Evolutionary conservation across 2,113 vertebrate species (phyloP), one percentile per base, ranked within the genome.

Genomic region (Daubentonia madagascariensis): DNA sequence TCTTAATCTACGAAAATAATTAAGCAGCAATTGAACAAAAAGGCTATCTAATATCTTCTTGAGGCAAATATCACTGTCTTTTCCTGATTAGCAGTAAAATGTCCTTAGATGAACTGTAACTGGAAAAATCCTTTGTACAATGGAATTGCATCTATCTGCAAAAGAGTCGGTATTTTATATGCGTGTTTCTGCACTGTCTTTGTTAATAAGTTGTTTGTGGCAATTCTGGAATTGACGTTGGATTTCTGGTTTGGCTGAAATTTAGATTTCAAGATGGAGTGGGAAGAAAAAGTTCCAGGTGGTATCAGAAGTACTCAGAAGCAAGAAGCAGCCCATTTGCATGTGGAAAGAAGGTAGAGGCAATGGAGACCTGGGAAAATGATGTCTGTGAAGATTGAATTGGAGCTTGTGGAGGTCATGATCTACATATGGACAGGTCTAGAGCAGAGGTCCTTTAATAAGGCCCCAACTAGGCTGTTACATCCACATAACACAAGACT

Each of bases 1-100:
- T 78, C 63, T 94, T 93, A 89, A 76, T 3, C 28, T 94, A 50
- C 32, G 52, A 90, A 95, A 96, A 94, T 88, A 94, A 96, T 90
- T 96, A 90, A 61, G 68, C 8, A 95, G 43, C 20, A 93, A 70
- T 2, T 85, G 78, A 91, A 91, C 40, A 85, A 63, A 25, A 96
- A 61, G 12, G 1, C 17, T 73, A 80, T 80, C 48, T 54, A 81
- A 93, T 89, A 96, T 81, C 40, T 86, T 88, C 65, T 28, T 59
- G 37, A 92, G 93, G 73, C 54, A 93, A 78, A 89, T 72, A 93
- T 17, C 70, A 93, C 67, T 54, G 54, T 70, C 40, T 88, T 92
- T 63, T 73, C 52, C 43, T 73, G 50, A 94, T 52, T 92, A 75
- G 89, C 16, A 90, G 45, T 17, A 68, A 83, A 96, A 91, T 57